These are phyloP conservation scores for Jordanella pulchra DNA, from an alignment of 2,797 vertebrate genomes.

Conservation along the genomic window DNA sequence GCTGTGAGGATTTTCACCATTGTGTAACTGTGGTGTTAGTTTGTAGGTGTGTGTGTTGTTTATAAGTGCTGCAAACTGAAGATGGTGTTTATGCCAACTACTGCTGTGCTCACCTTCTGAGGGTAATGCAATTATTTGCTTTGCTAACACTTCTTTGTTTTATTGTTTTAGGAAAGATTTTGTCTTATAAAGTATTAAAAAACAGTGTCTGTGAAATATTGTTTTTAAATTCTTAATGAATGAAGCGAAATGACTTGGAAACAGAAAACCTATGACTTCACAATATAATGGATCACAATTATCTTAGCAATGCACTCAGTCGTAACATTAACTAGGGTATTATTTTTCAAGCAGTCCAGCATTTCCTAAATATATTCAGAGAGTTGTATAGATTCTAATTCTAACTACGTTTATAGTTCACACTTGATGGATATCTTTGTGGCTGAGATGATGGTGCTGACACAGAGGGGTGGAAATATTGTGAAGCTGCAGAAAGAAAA, in stretches of 20 bases:
- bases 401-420: no score
- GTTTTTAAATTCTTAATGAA: not conserved
- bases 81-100: constrained; percentile 48
- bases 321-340: no score
- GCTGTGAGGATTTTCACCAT: constrained; percentile 16
- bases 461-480: no score
- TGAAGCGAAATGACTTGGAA: not conserved
- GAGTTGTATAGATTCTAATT: no score
- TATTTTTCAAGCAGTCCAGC: no score
- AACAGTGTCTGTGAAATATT: not conserved
- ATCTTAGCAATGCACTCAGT: no score
- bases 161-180: not conserved
- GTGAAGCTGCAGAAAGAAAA: no score
- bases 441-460: no score
- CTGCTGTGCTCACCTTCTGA: constrained; percentile 44
- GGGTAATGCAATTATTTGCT: constrained; percentile 2
- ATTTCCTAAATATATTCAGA: no score
- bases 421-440: no score
- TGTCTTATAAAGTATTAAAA: not conserved
- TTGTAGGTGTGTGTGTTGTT: constrained; percentile 28
- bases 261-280: no score
- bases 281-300: no score
- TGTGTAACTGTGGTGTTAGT: constrained; percentile 47
- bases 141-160: not conserved
- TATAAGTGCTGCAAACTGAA: constrained; percentile 18